phyloP scores from a whole-genome alignment of 2,113 vertebrate genomes.

The Sorex fumeus region DNA sequence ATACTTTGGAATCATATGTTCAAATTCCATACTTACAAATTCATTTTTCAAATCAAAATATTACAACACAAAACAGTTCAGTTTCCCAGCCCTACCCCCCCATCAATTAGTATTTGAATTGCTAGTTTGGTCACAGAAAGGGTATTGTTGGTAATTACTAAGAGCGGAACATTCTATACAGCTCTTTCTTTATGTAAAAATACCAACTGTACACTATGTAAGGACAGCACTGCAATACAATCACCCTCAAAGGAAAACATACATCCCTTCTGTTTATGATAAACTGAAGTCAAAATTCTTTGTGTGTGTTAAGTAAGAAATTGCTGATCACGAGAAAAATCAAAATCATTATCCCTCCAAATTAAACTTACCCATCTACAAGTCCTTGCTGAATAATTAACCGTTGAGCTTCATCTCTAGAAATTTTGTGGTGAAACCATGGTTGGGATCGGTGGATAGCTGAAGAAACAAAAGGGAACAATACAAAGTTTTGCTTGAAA shows the following conservation, averaged over 20 bases:
- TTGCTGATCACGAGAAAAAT: background rate
- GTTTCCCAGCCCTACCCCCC: background rate
- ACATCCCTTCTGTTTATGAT: background rate
- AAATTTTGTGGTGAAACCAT: slow-evolving; percentile 98
- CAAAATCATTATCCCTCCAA: background rate
- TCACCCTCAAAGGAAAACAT: background rate
- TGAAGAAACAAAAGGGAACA: slow-evolving; percentile 81
- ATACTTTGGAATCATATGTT: background rate
- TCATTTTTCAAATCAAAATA: slow-evolving; percentile 40
- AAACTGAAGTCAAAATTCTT: background rate
- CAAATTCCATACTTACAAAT: background rate
- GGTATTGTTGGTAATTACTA: background rate
- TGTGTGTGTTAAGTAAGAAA: background rate
- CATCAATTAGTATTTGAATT: slow-evolving; percentile 18
- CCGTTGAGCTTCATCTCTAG: slow-evolving; percentile 96
- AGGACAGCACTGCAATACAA: background rate
- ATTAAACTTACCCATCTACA: slow-evolving; percentile 93
- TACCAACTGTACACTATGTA: background rate
- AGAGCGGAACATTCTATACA: background rate
- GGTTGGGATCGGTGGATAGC: slow-evolving; percentile 95
- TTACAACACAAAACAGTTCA: background rate
- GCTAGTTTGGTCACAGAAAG: background rate
- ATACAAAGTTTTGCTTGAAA: slow-evolving; percentile 58
- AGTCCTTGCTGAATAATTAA: slow-evolving; percentile 96
- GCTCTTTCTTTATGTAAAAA: background rate